phyloP scores from a whole-genome alignment of 1,140 invertebrate genomes.

The Lerema accius region DNA sequence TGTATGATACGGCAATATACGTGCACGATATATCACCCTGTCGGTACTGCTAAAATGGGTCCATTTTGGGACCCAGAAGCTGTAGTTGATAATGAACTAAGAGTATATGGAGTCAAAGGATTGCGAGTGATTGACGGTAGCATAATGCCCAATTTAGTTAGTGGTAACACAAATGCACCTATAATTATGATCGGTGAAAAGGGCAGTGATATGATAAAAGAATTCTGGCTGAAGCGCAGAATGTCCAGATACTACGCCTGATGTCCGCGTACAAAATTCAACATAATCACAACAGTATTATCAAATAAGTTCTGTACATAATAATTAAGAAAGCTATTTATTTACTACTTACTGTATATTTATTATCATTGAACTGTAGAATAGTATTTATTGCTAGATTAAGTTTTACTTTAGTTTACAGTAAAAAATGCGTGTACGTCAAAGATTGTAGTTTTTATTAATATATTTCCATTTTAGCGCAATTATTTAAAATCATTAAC shows the following conservation, averaged over 20 bases:
- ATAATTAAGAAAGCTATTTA: conserved; percentile 35
- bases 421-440: no score
- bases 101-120: conserved; percentile 91
- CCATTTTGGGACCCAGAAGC: conserved; percentile 91
- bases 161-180: conserved; percentile 93
- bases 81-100: conserved; percentile 93
- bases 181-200: conserved; percentile 94
- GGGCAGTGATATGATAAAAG: conserved; percentile 91
- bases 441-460: no score
- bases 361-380: conserved; percentile 7
- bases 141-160: conserved; percentile 92
- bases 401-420: not conserved
- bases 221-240: conserved; percentile 87
- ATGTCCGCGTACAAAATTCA: conserved; percentile 54
- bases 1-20: conserved; percentile 93
- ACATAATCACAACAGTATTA: conserved; percentile 52
- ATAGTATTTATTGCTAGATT: not conserved
- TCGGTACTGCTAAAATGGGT: conserved; percentile 97
- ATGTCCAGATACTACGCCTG: conserved; percentile 65
- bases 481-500: no score
- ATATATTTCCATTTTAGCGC: no score
- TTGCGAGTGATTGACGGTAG: conserved; percentile 93
- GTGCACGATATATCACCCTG: conserved; percentile 93
- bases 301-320: conserved; percentile 38
- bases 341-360: conserved; percentile 21